A percentile compares a stretch with the other conserved stretches of the same genome.
These are phyloP conservation scores for Saxidomus purpurata DNA, from an alignment of 1,140 invertebrate species.

Conservation along the genomic window DNA sequence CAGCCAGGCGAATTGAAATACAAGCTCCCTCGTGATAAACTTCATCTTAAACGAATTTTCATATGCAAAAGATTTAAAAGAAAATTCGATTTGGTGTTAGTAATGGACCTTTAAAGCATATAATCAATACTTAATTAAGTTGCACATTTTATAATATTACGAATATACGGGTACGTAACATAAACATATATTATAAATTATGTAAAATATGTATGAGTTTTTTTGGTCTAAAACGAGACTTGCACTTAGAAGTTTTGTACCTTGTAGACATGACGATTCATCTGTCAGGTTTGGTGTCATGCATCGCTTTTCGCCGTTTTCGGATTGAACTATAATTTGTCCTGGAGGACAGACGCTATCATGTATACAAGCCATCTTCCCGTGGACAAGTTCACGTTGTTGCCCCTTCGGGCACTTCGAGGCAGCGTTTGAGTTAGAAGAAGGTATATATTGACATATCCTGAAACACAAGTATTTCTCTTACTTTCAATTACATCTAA, in stretches of 20 bases:
- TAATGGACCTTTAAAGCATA: no score
- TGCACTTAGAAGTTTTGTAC: background rate
- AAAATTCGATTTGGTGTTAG: no score
- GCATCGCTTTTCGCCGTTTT: background rate
- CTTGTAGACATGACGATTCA: background rate
- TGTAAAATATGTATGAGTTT: no score
- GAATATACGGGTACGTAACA: no score
- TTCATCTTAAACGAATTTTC: background rate
- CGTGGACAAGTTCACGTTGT: background rate
- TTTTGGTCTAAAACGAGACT: no score
- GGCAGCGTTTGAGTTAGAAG: background rate
- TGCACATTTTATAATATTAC: no score
- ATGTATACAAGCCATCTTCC: background rate
- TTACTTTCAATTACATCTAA: no score
- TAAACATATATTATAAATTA: no score
- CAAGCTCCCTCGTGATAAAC: background rate
- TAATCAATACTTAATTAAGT: no score
- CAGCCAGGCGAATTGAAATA: background rate
- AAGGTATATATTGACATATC: background rate
- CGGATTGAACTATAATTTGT: background rate
- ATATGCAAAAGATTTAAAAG: background rate
- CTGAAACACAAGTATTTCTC: background rate
- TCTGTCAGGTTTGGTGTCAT: background rate
- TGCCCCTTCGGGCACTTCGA: background rate
- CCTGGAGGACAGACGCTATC: background rate